Conservation (phyloP, 2,888 invertebrate genomes). For the Cheilosia urbana region DNA sequence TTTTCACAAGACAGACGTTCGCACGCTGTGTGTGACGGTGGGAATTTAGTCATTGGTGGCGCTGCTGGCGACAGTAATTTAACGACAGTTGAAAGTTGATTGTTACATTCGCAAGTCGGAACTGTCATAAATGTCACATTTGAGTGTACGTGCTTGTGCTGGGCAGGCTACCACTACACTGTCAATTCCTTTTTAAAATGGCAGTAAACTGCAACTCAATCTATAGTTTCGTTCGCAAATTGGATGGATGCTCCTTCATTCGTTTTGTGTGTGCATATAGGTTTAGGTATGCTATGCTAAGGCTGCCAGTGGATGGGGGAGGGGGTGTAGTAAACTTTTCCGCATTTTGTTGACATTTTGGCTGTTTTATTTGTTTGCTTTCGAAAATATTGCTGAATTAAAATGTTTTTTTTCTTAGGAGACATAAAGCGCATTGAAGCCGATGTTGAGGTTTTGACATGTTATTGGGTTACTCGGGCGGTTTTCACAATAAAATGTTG, state of each 20-base stretch:
- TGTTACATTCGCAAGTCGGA: constrained; percentile 67
- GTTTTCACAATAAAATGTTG: constrained; percentile 4
- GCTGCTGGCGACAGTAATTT: constrained; percentile 70
- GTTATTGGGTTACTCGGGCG: constrained; percentile 11
- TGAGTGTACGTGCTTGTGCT: constrained; percentile 57
- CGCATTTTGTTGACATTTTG: constrained; percentile 38
- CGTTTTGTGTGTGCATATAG: background rate
- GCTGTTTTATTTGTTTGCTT: constrained; percentile 24
- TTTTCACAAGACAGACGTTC: constrained; percentile 52
- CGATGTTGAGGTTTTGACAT: background rate
- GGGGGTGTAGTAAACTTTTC: constrained; percentile 59
- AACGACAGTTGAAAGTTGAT: constrained; percentile 74
- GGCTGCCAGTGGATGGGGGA: constrained; percentile 43
- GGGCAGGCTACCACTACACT: constrained; percentile 9
- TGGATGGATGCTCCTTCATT: constrained; percentile 44
- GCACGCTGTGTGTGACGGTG: constrained; percentile 8
- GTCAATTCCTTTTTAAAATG: constrained; percentile 61
- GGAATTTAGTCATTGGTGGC: constrained; percentile 14
- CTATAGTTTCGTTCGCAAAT: constrained; percentile 62
- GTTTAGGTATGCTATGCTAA: constrained; percentile 10
- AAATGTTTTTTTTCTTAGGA: constrained; percentile 12
- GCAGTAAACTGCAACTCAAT: constrained; percentile 62
- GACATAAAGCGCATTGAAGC: constrained; percentile 18
- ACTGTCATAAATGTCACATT: constrained; percentile 73
- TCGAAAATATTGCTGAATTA: constrained; percentile 20